Evolutionary conservation across 2,113 vertebrate species (phyloP), one percentile per base, ranked within the genome.

Genomic region (Pagrus major): DNA sequence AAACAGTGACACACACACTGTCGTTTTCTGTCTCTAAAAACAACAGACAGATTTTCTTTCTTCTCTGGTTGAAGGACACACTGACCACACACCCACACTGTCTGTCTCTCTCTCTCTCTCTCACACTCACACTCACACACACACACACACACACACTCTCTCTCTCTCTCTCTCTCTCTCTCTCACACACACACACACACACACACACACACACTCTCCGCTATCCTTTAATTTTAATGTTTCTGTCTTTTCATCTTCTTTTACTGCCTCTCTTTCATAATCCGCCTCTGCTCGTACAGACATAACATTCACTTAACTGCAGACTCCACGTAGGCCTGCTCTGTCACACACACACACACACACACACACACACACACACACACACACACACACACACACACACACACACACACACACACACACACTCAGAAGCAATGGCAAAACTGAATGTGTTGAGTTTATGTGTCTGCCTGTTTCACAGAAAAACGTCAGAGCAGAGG

Each of bases 271-370:
- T 31, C 66, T 78, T 76, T 86, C 33, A 68, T 80, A 67, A 79
- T 46, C 52, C 11, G 9, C 56, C 69, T 23, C 52, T 65, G 60
- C 82, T 71, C 55, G 25, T 33, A 23, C 85, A 87, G 76, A 83
- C 85, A 87, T 65, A 81, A 86, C 56, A 78, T 58, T 78, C 59
- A 70, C 60, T 71, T 80, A 77, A 25, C 64, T 74, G 68, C 83
- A 88, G 72, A 74, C 72, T 85, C 60, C 35, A 61, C 20, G 58
- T 66, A 73, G 51, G 42, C 21, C 56, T 67, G 51, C 56, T 61
- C 15, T 37, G 21, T 54, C 2, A 44, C 44, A 35, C 71, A 81
- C 55, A 35, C 59, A 49, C 72, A 47, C 79, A 71, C 72, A 51
- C 79, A 47, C 46, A 46, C 44, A 42, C 35, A 44, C 61, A 64